Evolutionary conservation across 2,888 invertebrate species (phyloP).

Genomic region (Papilio protenor): DNA sequence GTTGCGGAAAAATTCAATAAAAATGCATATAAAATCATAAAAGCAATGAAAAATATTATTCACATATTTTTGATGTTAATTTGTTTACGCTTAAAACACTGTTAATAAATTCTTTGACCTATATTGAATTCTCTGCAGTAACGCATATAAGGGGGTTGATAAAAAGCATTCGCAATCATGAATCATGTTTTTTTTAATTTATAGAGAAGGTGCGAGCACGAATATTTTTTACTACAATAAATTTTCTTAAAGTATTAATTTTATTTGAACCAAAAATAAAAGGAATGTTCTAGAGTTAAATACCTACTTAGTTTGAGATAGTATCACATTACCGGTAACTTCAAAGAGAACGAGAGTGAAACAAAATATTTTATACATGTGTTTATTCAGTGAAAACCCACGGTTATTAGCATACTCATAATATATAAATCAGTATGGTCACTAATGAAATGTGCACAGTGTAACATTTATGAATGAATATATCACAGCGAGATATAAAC

Average conservation of each 20-base stretch:
- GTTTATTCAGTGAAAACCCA: neutral
- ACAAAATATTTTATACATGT: neutral
- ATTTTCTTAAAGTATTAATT: no score
- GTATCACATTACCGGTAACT: no score
- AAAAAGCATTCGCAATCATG: no score
- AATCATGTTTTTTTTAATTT: no score
- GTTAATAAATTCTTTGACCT: no score
- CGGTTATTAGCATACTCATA: neutral
- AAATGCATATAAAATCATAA: neutral
- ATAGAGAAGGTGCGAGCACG: no score
- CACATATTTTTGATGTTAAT: neutral
- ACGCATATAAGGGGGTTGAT: no score
- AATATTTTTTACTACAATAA: no score
- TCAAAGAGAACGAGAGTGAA: neutral
- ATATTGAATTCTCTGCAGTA: no score
- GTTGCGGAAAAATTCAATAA: constrained; percentile 11
- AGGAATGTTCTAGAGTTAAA: no score
- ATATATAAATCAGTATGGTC: neutral
- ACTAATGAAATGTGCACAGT: neutral
- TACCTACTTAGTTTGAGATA: no score
- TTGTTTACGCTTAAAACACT: neutral
- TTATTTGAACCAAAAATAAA: no score
- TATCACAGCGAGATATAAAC: constrained; percentile 2
- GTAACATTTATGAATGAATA: constrained; percentile 5
- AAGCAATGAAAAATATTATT: neutral